Evolutionary conservation across 1,140 invertebrate genomes (phyloP).

Genomic region (Bursaphelenchus mucronatus): DNA sequence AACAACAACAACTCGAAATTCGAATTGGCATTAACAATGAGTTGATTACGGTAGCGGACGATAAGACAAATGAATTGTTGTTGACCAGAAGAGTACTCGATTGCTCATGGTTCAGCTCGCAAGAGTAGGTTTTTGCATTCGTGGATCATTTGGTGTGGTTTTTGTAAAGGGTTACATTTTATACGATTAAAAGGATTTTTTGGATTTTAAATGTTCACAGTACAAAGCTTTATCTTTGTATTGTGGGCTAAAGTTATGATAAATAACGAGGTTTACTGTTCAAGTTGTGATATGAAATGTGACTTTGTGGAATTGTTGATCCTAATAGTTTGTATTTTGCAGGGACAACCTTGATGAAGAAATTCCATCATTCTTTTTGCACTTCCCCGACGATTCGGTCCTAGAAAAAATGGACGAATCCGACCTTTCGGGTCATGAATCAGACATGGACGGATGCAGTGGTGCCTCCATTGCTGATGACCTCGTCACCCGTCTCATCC

Average conservation of each 20-base stretch:
- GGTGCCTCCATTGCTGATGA: neutral
- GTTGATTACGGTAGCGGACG: slow-evolving; percentile 39
- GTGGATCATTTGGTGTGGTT: neutral
- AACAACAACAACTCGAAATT: slow-evolving; percentile 13
- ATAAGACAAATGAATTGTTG: slow-evolving; percentile 29
- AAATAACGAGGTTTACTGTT: too few species aligned
- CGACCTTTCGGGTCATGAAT: too few species aligned
- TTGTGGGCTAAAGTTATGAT: too few species aligned
- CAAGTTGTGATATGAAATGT: too few species aligned
- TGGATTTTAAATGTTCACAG: too few species aligned
- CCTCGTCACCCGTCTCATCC: slow-evolving; percentile 9
- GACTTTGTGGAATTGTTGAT: too few species aligned
- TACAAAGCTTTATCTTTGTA: too few species aligned
- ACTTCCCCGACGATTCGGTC: slow-evolving; percentile 27
- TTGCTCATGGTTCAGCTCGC: slow-evolving; percentile 32
- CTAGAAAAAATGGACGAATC: slow-evolving; percentile 6
- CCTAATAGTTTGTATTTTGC: too few species aligned
- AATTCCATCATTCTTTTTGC: slow-evolving; percentile 23
- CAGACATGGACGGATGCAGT: neutral
- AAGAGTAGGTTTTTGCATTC: slow-evolving; percentile 34
- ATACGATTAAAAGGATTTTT: too few species aligned
- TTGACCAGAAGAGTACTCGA: slow-evolving; percentile 23
- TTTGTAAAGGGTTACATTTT: too few species aligned
- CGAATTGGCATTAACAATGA: slow-evolving; percentile 42
- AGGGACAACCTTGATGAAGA: slow-evolving; percentile 16